Conservation (phyloP, 2,888 invertebrate species). For the Brenthis daphne region DNA sequence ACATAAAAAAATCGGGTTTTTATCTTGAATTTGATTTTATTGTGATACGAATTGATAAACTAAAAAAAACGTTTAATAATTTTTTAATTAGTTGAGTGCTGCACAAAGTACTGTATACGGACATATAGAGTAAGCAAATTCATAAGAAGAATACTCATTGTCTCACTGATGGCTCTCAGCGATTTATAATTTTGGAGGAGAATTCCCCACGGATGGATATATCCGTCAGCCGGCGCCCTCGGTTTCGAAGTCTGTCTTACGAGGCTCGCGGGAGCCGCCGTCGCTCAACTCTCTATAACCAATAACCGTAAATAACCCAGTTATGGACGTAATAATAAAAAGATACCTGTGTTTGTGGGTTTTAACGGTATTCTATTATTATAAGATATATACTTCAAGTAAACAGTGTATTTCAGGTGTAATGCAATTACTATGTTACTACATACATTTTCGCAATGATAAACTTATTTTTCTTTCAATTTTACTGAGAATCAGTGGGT, state of each 20-base stretch:
- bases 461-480: background rate
- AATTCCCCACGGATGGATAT: conserved; percentile 76
- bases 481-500: conserved; percentile 9
- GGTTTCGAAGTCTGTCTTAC: conserved; percentile 73
- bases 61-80: too few species aligned
- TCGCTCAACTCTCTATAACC: conserved; percentile 79
- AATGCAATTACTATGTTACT: background rate
- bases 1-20: too few species aligned
- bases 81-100: too few species aligned
- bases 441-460: too few species aligned
- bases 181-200: conserved; percentile 65
- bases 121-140: conserved; percentile 7
- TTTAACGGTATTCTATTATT: conserved; percentile 5
- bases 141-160: conserved; percentile 25
- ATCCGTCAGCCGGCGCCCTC: conserved; percentile 76
- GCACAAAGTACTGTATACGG: too few species aligned
- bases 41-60: too few species aligned
- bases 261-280: conserved; percentile 74
- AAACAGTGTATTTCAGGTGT: background rate
- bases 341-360: conserved; percentile 33
- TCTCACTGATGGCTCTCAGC: conserved; percentile 38
- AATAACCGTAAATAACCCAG: conserved; percentile 78
- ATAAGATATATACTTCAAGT: background rate
- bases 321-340: conserved; percentile 39
- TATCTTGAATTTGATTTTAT: too few species aligned